Conservation (phyloP, 2,113 vertebrate species). For the Carettochelys insculpta region DNA sequence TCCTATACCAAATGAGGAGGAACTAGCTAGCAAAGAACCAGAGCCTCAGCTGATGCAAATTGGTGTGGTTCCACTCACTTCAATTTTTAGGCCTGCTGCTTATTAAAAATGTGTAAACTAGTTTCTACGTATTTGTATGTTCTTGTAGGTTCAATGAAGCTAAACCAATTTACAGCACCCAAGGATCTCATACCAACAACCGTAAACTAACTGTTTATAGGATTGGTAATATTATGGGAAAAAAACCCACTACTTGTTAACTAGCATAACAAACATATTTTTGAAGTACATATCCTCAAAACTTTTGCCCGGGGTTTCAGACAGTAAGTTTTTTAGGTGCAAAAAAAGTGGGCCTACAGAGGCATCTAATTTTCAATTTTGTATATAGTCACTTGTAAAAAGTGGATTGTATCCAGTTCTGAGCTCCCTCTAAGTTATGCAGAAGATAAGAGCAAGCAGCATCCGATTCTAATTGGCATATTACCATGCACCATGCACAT, state of each 20-base stretch:
- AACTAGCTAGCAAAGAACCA: background rate
- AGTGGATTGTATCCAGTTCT: slow-evolving; percentile 39
- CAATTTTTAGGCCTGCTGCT: background rate
- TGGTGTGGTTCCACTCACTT: background rate
- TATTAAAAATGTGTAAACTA: background rate
- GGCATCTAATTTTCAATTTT: slow-evolving; percentile 48
- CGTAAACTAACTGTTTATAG: background rate
- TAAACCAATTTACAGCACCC: background rate
- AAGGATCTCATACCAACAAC: background rate
- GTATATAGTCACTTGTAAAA: slow-evolving; percentile 45
- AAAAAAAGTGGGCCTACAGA: slow-evolving; percentile 30
- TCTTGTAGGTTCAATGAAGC: background rate
- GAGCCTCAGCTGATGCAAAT: background rate
- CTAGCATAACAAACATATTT: slow-evolving; percentile 10
- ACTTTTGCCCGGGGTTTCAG: slow-evolving; percentile 3
- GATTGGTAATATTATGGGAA: slow-evolving; percentile 9
- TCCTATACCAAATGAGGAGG: background rate
- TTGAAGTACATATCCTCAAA: background rate
- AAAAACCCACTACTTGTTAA: slow-evolving; percentile 8
- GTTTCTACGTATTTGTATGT: background rate
- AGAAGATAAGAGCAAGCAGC: slow-evolving; percentile 41
- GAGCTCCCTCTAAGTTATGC: slow-evolving; percentile 53
- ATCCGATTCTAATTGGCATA: slow-evolving; percentile 57
- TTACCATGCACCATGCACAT: slow-evolving; percentile 61
- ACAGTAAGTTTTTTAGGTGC: background rate